Percentiles rank a stretch among this genome's conserved stretches.
phyloP scores from a whole-genome alignment of 2,797 vertebrate species.

The Podarcis siculus region DNA sequence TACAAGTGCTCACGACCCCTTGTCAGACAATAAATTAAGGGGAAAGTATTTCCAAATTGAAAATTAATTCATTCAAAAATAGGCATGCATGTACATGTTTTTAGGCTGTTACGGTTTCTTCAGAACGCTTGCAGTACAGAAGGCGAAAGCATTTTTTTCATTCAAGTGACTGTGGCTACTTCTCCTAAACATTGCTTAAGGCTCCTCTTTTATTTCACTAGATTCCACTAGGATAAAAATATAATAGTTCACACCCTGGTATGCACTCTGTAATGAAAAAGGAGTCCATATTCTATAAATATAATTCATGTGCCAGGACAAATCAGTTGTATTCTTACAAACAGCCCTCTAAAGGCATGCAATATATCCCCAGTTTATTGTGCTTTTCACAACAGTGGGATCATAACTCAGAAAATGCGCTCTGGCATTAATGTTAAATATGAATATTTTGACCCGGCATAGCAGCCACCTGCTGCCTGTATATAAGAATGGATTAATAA shows the following conservation, averaged over 20 bases:
- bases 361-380: conserved; percentile 37
- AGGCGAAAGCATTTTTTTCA: conserved; percentile 44
- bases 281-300: conserved; percentile 41
- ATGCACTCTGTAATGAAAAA: conserved; percentile 36
- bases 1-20: background rate
- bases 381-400: background rate
- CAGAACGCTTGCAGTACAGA: conserved; percentile 7
- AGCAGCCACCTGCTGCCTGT: conserved; percentile 18
- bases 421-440: conserved; percentile 20
- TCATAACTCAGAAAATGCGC: conserved; percentile 7
- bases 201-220: conserved; percentile 57
- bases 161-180: conserved; percentile 47
- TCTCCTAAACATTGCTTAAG: conserved; percentile 54
- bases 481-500: background rate
- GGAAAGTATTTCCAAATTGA: conserved; percentile 4
- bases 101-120: conserved; percentile 12
- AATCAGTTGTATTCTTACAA: conserved; percentile 41
- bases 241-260: conserved; percentile 45
- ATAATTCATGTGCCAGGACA: conserved; percentile 54
- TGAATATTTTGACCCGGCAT: background rate
- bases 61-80: conserved; percentile 14
- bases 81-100: background rate
- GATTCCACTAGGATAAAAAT: conserved; percentile 56
- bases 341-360: conserved; percentile 34
- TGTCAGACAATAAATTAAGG: background rate